Base-by-base conservation (phyloP, 2,888 invertebrate genomes). In the Noctua fimbriata region DNA sequence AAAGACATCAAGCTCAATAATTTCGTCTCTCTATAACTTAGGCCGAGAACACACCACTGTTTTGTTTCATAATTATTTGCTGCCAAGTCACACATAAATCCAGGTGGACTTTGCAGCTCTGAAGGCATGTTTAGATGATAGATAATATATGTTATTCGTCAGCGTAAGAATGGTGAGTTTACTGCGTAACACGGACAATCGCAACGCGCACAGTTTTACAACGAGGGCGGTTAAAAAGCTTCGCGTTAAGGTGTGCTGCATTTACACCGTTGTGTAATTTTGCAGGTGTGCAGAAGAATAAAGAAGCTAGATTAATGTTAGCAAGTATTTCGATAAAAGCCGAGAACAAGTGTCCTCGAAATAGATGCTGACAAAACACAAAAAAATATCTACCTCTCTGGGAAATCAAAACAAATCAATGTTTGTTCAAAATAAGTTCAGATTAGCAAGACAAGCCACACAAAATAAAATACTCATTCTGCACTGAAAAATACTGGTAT, bases 121-220 rank as follows among this genome's bases (percentile, higher is more conserved):
- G 92, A 93, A 93, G 90, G 89, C 87, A 90, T 92, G 92, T 94
- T 93, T 92, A 94, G 93, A 93, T 94, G 92, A 92, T 94, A 93
- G 90, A 90, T 91, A 91, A 94, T 93, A 94, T 94, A 94, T 94
- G 94, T 94, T 94, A 94, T 92, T 93, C 92, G 91, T 91, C 92
- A 89, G 92, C 85, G 91, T 89, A 93, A 95, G 95, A 95, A 96
- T 93, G 93, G 93, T 88, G 90, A 92, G 92, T 94, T 96, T 96
- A 96, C 95, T 94, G 96, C 96, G 96, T 96, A 96, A 96, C 95
- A 94, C 96, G 96, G 96, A 96, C 96, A 95, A 95, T 95, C 93
- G 94, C 93, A 92, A 94, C 92, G 94, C 93, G 93, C 91, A 90
- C 91, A 93, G 92, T 95, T 97, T 97, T 96, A 96, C 95, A 95